Percentiles rank a stretch among this genome's conserved stretches.
Evolutionary conservation across 2,113 vertebrate genomes (phyloP).

Genomic region (Xiphorhynchus elegans): DNA sequence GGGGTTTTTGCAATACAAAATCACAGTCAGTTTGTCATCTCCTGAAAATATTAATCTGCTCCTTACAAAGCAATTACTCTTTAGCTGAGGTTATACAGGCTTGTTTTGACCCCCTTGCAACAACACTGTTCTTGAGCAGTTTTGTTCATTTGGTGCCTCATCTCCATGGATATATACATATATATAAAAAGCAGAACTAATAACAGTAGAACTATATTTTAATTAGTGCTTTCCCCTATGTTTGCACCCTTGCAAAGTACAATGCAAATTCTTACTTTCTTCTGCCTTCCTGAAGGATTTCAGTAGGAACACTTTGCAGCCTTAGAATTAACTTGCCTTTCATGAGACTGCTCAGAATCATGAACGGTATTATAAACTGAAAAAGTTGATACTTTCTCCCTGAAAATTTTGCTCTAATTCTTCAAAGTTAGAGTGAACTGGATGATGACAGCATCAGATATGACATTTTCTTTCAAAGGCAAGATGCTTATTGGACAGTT

Average conservation of each 20-base stretch:
- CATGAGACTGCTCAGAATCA: neutral
- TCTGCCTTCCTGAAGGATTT: neutral
- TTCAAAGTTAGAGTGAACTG: neutral
- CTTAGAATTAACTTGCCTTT: neutral
- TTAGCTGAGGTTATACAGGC: neutral
- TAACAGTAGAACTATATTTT: neutral
- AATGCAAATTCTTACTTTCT: neutral
- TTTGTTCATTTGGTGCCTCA: neutral
- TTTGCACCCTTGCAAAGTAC: neutral
- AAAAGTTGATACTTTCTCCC: neutral
- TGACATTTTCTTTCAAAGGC: neutral
- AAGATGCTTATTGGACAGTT: neutral
- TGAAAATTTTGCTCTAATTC: neutral
- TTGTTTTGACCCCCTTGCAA: neutral
- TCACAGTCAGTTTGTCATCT: neutral
- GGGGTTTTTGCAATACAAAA: neutral
- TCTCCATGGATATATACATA: neutral
- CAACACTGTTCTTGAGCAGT: neutral
- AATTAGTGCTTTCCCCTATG: neutral
- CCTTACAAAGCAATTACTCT: neutral
- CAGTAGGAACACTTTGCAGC: neutral
- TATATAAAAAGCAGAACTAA: neutral
- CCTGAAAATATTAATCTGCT: neutral
- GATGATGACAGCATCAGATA: neutral
- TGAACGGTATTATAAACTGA: neutral